A percentile compares a stretch with the other conserved stretches of the same genome.
These are phyloP conservation scores for Ectobius pallidus DNA, from an alignment of 2,888 invertebrate species.

Conservation along the genomic window DNA sequence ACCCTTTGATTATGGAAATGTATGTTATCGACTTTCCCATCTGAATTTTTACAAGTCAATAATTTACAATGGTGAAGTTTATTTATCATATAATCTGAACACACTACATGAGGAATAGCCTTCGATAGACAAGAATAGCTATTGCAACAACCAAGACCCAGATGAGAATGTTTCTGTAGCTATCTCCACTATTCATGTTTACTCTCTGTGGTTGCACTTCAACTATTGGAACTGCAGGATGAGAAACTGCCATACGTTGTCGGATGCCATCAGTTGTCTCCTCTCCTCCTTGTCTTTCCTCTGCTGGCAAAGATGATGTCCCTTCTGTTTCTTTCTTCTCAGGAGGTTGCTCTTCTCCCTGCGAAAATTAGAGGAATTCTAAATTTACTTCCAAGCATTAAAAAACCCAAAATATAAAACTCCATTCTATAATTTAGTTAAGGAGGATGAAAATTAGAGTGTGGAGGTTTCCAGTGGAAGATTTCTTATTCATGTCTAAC, in stretches of 20 bases:
- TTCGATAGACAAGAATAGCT: neutral
- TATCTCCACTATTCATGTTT: neutral
- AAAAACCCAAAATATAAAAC: too few species aligned
- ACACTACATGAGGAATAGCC: constrained; percentile 4
- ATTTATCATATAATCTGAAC: too few species aligned
- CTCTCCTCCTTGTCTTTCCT: neutral
- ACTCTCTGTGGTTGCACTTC: neutral
- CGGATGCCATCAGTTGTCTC: neutral
- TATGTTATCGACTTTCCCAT: too few species aligned
- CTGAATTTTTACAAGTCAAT: too few species aligned
- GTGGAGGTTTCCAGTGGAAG: too few species aligned
- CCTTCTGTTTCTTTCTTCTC: neutral
- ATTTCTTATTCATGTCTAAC: too few species aligned
- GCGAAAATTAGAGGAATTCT: too few species aligned
- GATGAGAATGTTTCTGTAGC: neutral
- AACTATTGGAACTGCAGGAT: neutral
- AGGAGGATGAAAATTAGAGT: too few species aligned
- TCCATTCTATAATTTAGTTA: too few species aligned
- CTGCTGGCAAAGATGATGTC: neutral
- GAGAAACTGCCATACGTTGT: neutral
- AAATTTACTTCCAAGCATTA: too few species aligned
- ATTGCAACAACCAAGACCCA: constrained; percentile 6
- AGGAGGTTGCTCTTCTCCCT: neutral
- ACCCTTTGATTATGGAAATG: too few species aligned
- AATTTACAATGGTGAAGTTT: too few species aligned